Conservation (phyloP, 2,888 invertebrate species). For the Spicauda simplicius region DNA sequence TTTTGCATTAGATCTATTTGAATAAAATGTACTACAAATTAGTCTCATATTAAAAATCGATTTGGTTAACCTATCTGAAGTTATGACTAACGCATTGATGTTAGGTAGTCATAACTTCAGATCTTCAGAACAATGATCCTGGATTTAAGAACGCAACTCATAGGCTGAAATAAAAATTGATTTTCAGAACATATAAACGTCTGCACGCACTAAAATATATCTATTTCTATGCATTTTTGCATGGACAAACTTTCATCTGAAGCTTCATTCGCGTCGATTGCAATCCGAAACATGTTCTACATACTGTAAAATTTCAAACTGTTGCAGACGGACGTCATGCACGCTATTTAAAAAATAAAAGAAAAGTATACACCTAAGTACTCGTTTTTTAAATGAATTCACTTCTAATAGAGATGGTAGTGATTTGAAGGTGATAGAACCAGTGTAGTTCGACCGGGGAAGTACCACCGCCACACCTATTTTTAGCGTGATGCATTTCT, state of each 20-base stretch:
- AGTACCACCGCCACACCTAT: no score
- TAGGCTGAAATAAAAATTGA: not conserved
- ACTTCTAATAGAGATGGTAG: not conserved
- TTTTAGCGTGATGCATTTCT: no score
- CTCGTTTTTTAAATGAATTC: not conserved
- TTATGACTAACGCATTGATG: no score
- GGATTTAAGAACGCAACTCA: no score
- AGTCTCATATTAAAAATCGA: no score
- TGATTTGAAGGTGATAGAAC: no score
- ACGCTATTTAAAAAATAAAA: not conserved
- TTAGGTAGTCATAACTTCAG: no score
- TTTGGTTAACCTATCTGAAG: no score
- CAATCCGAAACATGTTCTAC: not conserved
- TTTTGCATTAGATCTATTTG: no score
- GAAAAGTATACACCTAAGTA: not conserved
- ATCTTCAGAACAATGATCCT: no score
- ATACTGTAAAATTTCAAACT: not conserved
- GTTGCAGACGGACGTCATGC: not conserved
- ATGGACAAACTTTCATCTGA: not conserved
- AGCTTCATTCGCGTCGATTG: not conserved
- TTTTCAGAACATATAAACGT: not conserved
- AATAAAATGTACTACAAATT: no score
- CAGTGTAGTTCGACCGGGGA: no score
- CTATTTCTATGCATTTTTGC: not conserved
- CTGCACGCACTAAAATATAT: not conserved